Evolutionary conservation across 1,140 invertebrate species (phyloP), one percentile per base, ranked within the genome.

Genomic region (Homarus americanus): DNA sequence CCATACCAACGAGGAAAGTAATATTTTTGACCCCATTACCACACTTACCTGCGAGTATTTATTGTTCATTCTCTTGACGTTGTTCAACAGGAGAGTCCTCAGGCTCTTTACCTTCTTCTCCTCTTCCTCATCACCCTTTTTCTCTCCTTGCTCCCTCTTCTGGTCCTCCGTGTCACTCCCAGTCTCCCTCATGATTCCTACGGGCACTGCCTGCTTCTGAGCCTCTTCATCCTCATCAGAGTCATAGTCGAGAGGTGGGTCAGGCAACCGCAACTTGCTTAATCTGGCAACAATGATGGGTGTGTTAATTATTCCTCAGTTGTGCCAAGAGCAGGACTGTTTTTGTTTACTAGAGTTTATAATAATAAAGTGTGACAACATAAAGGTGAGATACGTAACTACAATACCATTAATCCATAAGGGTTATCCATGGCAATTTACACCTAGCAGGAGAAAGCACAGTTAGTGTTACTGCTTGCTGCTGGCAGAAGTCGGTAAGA

Each of bases 31-130:
- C n/a, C n/a, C n/a, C n/a, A n/a, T n/a, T n/a, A n/a, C n/a, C n/a
- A n/a, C n/a, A 41, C 84, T 15, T 69, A 90, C 88, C 88, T 83
- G 69, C 20, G 72, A 90, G 72, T 53, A 76, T 44, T 90, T 83
- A 1, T 63, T 49, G 28, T 76, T 20, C n/a, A 63, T 38, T n/a
- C 88, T 83, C 5, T 40, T 76, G 15, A 69, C 69, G 36, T 90
- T 90, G 15, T 90, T 90, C 28, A 83, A 24, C 20, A 90, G n/a
- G 17, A 90, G 82, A 0, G 72, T 78, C 4, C 24, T 63, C 20
- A 73, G 80, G 17, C 80, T 83, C 73, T 76, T 90, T 34, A 40
- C 20, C 69, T 49, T 38, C 69, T 78, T 34, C 34, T 82, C 63
- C 53, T 89, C 88, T 12, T 83, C 80, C 80, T 75, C 79, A n/a